phyloP scores from a whole-genome alignment of 2,113 vertebrate species.

The Scatophagus argus region DNA sequence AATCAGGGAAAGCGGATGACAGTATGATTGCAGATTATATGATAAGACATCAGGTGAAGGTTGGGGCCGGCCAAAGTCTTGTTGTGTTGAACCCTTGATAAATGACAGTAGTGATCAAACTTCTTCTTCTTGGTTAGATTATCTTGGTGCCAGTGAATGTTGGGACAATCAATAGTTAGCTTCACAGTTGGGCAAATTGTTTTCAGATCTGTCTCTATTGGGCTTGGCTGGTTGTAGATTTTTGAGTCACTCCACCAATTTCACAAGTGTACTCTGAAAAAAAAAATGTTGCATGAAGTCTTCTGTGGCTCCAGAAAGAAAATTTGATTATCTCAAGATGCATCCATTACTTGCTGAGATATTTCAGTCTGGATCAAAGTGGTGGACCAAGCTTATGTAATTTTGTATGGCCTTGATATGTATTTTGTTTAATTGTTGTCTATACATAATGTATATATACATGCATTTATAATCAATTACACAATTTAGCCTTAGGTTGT shows the following conservation, averaged over 20 bases:
- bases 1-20: slow-evolving; percentile 24
- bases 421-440: too few species aligned
- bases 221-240: background rate
- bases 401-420: too few species aligned
- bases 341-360: background rate
- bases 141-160: background rate
- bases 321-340: background rate
- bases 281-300: too few species aligned
- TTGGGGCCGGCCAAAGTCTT: slow-evolving; percentile 6
- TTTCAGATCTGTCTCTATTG: background rate
- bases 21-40: slow-evolving; percentile 34
- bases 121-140: background rate
- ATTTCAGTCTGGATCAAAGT: background rate
- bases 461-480: background rate
- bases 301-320: background rate
- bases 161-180: background rate
- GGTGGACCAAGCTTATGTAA: too few species aligned
- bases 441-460: too few species aligned
- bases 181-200: background rate
- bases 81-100: background rate
- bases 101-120: background rate
- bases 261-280: too few species aligned
- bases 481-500: background rate
- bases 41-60: slow-evolving; percentile 32
- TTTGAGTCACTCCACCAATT: background rate